A percentile compares a stretch with the other conserved stretches of the same genome.
These are phyloP conservation scores for Rugalucina vietnamica DNA, from an alignment of 2,888 invertebrate species.

Conservation along the genomic window DNA sequence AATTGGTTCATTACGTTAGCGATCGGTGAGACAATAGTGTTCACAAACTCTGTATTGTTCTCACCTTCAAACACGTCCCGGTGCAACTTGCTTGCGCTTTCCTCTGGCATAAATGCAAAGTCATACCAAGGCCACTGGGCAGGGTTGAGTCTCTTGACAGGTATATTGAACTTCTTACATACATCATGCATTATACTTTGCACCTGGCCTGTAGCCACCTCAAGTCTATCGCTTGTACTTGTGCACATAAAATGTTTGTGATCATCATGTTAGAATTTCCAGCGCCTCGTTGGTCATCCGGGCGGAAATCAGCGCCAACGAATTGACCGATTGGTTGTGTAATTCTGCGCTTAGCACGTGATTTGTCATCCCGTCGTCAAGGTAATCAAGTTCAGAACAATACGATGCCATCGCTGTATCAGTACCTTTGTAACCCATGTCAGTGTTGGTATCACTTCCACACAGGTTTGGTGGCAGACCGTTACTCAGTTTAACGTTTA, in stretches of 20 bases:
- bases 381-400: slow-evolving; percentile 67
- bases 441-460: slow-evolving; percentile 62
- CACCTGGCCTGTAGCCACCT: slow-evolving; percentile 25
- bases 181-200: background rate
- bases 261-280: slow-evolving; percentile 72
- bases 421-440: slow-evolving; percentile 73
- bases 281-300: slow-evolving; percentile 46
- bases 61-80: background rate
- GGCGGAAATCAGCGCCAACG: slow-evolving; percentile 67
- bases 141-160: too few relatives aligned
- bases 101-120: background rate
- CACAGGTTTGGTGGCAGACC: slow-evolving; percentile 71
- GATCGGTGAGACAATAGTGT: background rate
- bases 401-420: slow-evolving; percentile 72
- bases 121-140: too few relatives aligned
- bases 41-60: background rate
- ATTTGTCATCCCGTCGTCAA: slow-evolving; percentile 69
- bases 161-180: background rate
- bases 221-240: slow-evolving; percentile 28
- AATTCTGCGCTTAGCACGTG: slow-evolving; percentile 72
- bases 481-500: slow-evolving; percentile 63
- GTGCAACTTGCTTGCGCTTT: background rate
- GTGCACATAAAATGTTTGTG: slow-evolving; percentile 35
- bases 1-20: too few relatives aligned
- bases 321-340: slow-evolving; percentile 74